Evolutionary conservation across 2,888 invertebrate genomes (phyloP), one percentile per base, ranked within the genome.

Genomic region (Balanococcus diminutus): DNA sequence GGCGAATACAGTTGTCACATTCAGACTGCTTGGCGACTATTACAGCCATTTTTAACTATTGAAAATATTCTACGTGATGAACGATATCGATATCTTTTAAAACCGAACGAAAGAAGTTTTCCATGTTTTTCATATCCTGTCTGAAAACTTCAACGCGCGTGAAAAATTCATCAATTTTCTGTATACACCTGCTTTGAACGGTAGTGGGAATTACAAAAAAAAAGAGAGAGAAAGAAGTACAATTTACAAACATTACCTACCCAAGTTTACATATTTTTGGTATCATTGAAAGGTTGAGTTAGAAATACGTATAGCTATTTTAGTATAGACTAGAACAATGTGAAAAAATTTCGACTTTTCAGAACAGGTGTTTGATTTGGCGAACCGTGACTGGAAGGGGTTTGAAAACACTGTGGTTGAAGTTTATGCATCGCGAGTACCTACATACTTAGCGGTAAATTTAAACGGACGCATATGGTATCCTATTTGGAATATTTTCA

Each of bases 291-390:
- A 67, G 4, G 67, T 67, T 67, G 28, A 67, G 28, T 67, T 67
- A 67, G 28, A 67, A 67, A 67, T 67, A 16, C 28, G 16, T 16
- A n/a, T n/a, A 28, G 67, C 67, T 67, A 67, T 67, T 67, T 67
- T 67, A 67, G 28, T 67, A 51, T 19, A 51, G 31, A 25, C 16
- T 28, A 14, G 22, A 56, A 56, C 56, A 67, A 67, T 67, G 67
- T 67, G 67, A 22, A 79, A 72, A 79, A 36, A 79, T 79, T 79
- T 36, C 36, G 19, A 36, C 32, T 36, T 79, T 32, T 19, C n/a
- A 19, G 75, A 79, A 79, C 75, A 79, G 75, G 75, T 79, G 75
- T 79, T 79, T 36, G 36, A 36, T 32, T n/a, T 79, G 31, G 31
- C 75, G 32, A 79, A 79, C 75, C 75, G 75, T 79, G 36, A 79